A percentile compares a stretch with the other conserved stretches of the same genome.
Conservation (phyloP, 2,113 vertebrate species). For the Pseudopipra pipra region DNA sequence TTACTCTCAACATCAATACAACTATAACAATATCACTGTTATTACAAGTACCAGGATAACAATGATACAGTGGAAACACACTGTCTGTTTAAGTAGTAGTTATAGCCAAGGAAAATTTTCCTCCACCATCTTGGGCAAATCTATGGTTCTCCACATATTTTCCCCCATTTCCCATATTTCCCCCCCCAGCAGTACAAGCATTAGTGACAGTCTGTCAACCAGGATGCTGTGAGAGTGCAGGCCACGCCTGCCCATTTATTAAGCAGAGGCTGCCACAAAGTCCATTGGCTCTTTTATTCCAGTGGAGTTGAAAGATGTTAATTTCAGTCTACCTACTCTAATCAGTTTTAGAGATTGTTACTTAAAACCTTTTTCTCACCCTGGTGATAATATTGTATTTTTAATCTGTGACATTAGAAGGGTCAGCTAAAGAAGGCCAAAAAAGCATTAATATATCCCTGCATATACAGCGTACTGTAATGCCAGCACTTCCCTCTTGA, state of each 20-base stretch:
- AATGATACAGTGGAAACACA: not conserved
- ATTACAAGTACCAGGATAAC: not conserved
- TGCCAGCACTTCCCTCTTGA: not conserved
- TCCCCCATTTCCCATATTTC: not conserved
- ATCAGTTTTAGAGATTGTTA: not conserved
- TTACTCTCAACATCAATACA: not conserved
- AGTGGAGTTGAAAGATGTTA: not conserved
- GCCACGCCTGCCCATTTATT: not conserved
- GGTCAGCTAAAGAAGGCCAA: not conserved
- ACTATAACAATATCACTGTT: not conserved
- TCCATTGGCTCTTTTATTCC: not conserved
- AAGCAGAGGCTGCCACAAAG: not conserved
- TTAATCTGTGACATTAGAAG: not conserved
- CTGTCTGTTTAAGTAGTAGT: not conserved
- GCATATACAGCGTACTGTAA: not conserved
- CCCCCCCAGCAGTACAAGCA: not conserved
- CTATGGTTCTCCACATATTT: not conserved
- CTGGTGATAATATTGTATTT: not conserved
- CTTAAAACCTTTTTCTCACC: not conserved
- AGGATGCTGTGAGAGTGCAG: not conserved
- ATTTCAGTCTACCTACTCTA: not conserved
- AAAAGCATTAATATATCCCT: not conserved
- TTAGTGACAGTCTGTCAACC: not conserved
- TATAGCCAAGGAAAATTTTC: not conserved
- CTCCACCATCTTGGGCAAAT: not conserved